Conservation (phyloP, 1,140 invertebrate species). For the Arctopsyche grandis region DNA sequence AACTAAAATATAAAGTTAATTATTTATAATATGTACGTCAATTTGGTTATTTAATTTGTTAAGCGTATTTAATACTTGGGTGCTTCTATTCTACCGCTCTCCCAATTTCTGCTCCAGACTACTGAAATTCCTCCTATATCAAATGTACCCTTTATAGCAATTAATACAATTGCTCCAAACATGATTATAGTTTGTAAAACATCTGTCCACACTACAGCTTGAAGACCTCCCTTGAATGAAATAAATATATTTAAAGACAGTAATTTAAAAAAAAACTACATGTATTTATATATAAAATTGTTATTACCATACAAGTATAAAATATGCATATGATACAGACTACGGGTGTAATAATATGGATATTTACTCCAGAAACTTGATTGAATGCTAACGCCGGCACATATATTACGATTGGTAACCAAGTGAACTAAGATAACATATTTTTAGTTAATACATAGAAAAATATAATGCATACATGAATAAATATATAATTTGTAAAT, state of each 20-base stretch:
- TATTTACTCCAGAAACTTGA: constrained; percentile 88
- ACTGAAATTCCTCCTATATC: constrained; percentile 80
- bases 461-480: too few species aligned
- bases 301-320: constrained; percentile 83
- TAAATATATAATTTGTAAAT: too few species aligned
- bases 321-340: constrained; percentile 90
- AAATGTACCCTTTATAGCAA: constrained; percentile 81
- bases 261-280: neutral
- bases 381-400: constrained; percentile 90
- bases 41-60: neutral
- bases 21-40: constrained; percentile 17
- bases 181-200: constrained; percentile 88
- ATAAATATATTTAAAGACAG: neutral
- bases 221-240: constrained; percentile 83
- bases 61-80: constrained; percentile 70
- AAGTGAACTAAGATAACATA: constrained; percentile 75
- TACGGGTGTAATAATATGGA: constrained; percentile 82
- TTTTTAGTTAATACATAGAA: too few species aligned
- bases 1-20: constrained; percentile 64
- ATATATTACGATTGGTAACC: constrained; percentile 91
- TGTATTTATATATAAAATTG: neutral
- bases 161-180: constrained; percentile 83
- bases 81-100: constrained; percentile 78
- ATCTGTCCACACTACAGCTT: constrained; percentile 95
- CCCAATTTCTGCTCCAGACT: constrained; percentile 75